A percentile compares a stretch with the other conserved stretches of the same genome.
Evolutionary conservation across 1,140 invertebrate species (phyloP).

Genomic region (Aphaenogaster ashmeadi): DNA sequence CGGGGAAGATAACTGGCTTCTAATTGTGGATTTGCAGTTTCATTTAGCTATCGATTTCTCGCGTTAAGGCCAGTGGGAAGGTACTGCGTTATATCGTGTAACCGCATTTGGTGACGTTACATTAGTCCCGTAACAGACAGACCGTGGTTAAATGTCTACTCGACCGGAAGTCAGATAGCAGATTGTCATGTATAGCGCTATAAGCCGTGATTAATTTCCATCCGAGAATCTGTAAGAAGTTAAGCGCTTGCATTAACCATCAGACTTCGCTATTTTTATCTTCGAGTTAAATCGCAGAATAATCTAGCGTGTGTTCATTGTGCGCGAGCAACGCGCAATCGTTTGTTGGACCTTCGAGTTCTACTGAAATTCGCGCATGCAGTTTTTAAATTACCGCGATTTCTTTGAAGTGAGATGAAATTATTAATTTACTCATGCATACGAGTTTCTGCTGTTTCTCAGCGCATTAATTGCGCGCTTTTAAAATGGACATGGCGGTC

Average conservation of each 20-base stretch:
- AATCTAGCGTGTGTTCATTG: not conserved
- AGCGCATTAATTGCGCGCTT: not conserved
- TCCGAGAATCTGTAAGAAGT: conserved; percentile 26
- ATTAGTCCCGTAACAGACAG: conserved; percentile 78
- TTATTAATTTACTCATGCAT: not conserved
- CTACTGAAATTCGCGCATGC: not conserved
- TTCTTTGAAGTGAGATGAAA: not conserved
- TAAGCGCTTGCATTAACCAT: conserved; percentile 19
- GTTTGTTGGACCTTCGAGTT: not conserved
- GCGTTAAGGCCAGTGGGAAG: conserved; percentile 55
- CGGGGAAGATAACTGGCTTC: conserved; percentile 24
- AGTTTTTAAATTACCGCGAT: not conserved
- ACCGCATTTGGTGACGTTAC: conserved; percentile 73
- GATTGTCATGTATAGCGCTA: conserved; percentile 69
- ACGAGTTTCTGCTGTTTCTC: not conserved
- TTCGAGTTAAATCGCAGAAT: conserved; percentile 11
- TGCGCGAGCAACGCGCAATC: not conserved
- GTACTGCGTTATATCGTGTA: conserved; percentile 62
- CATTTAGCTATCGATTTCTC: conserved; percentile 65
- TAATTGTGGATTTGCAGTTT: conserved; percentile 66
- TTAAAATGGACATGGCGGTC: conserved; percentile 7
- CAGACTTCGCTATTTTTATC: not conserved
- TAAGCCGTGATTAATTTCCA: conserved; percentile 62
- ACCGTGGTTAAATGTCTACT: conserved; percentile 74
- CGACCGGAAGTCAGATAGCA: conserved; percentile 80